Evolutionary conservation across 1,140 invertebrate genomes (phyloP).

Genomic region (Drosophila watanabei): DNA sequence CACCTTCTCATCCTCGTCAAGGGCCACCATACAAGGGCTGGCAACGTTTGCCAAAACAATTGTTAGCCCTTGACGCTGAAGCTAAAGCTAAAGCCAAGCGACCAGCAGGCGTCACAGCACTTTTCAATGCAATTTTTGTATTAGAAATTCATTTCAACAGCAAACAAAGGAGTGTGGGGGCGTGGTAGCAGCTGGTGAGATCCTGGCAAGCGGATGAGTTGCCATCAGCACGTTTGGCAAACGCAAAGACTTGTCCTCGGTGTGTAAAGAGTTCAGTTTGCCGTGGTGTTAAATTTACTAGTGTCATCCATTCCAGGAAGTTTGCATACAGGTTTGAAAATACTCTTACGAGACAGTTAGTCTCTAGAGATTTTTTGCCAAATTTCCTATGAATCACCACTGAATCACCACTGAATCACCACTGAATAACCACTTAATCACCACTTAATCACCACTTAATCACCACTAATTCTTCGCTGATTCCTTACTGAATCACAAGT

Average conservation of each 20-base stretch:
- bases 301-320: slow-evolving; percentile 43
- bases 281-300: slow-evolving; percentile 58
- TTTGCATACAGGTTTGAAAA: too few relatives aligned
- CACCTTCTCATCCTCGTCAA: background rate
- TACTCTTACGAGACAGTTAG: too few relatives aligned
- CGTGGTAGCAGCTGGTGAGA: slow-evolving; percentile 53
- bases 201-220: slow-evolving; percentile 58
- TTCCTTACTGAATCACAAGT: background rate
- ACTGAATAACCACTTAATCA: background rate
- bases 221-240: slow-evolving; percentile 65
- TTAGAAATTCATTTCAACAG: slow-evolving; percentile 79
- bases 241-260: slow-evolving; percentile 41
- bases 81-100: slow-evolving; percentile 37
- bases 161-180: slow-evolving; percentile 31
- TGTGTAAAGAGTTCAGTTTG: slow-evolving; percentile 47
- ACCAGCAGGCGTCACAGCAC: slow-evolving; percentile 46
- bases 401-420: too few relatives aligned
- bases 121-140: slow-evolving; percentile 82
- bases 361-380: too few relatives aligned
- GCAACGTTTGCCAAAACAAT: slow-evolving; percentile 76
- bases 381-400: too few relatives aligned
- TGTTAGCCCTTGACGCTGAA: slow-evolving; percentile 60
- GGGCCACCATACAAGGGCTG: slow-evolving; percentile 50
- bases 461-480: too few relatives aligned
- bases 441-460: background rate